Evolutionary conservation across 2,797 vertebrate species (phyloP).

Genomic region (Xerus rutilus): DNA sequence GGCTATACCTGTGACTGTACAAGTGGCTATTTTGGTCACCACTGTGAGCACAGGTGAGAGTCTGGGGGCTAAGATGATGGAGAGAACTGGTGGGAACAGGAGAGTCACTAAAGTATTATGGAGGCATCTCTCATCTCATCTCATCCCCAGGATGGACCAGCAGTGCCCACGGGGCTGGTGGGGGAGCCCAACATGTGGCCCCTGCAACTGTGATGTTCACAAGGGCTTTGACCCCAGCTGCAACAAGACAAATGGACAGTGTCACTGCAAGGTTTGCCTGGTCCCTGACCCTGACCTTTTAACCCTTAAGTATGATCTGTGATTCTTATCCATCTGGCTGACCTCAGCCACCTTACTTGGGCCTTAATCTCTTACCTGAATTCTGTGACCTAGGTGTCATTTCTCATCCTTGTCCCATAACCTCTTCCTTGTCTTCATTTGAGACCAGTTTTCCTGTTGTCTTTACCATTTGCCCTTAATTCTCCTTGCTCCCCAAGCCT

Average conservation of each 20-base stretch:
- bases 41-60: slow-evolving; percentile 97
- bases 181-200: slow-evolving; percentile 97
- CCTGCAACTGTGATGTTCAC: slow-evolving; percentile 95
- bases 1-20: slow-evolving; percentile 97
- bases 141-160: slow-evolving; percentile 94
- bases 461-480: not conserved
- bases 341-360: not conserved
- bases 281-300: not conserved
- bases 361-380: not conserved
- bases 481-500: not conserved
- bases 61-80: not conserved
- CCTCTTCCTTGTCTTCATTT: not conserved
- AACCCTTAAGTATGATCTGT: not conserved
- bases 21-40: slow-evolving; percentile 96
- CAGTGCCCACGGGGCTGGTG: slow-evolving; percentile 99
- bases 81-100: not conserved
- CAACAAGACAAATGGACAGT: slow-evolving; percentile 97
- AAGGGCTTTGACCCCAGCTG: slow-evolving; percentile 98
- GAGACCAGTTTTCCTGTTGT: not conserved
- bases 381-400: not conserved
- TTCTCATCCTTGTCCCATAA: slow-evolving; percentile 41
- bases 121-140: not conserved
- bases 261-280: slow-evolving; percentile 96
- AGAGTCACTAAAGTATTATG: not conserved
- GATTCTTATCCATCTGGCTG: not conserved